Conservation (phyloP, 2,888 invertebrate genomes). For the Rhagophthalmus giganteus region DNA sequence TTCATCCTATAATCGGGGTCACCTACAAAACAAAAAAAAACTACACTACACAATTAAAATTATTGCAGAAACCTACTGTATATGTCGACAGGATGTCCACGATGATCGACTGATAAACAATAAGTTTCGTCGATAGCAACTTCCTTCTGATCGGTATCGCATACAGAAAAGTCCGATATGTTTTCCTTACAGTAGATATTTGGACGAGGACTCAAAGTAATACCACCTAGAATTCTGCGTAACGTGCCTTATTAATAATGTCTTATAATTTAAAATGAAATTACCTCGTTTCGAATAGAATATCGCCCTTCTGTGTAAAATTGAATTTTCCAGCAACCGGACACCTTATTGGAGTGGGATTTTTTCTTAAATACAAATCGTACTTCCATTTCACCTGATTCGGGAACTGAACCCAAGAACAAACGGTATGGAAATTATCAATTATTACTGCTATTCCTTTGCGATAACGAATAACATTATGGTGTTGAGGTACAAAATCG, state of each 20-base stretch:
- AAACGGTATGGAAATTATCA: constrained; percentile 89
- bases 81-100: constrained; percentile 92
- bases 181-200: constrained; percentile 91
- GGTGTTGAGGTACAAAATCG: constrained; percentile 93
- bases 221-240: constrained; percentile 85
- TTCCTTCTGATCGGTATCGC: constrained; percentile 93
- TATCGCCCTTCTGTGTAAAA: constrained; percentile 90
- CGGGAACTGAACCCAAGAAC: constrained; percentile 91
- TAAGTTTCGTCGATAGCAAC: constrained; percentile 94
- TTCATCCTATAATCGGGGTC: constrained; percentile 96
- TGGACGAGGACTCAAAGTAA: constrained; percentile 90
- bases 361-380: constrained; percentile 80
- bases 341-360: constrained; percentile 90
- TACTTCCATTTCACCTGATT: constrained; percentile 86
- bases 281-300: constrained; percentile 79
- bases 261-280: not conserved
- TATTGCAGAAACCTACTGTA: constrained; percentile 64
- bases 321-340: constrained; percentile 96
- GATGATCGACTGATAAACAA: constrained; percentile 93
- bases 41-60: constrained; percentile 6
- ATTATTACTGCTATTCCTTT: constrained; percentile 86
- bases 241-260: not conserved
- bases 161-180: constrained; percentile 94
- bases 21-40: constrained; percentile 55
- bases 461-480: constrained; percentile 90